Evolutionary conservation across 2,888 invertebrate genomes (phyloP).

Genomic region (Scelioninae gen. 2): DNA sequence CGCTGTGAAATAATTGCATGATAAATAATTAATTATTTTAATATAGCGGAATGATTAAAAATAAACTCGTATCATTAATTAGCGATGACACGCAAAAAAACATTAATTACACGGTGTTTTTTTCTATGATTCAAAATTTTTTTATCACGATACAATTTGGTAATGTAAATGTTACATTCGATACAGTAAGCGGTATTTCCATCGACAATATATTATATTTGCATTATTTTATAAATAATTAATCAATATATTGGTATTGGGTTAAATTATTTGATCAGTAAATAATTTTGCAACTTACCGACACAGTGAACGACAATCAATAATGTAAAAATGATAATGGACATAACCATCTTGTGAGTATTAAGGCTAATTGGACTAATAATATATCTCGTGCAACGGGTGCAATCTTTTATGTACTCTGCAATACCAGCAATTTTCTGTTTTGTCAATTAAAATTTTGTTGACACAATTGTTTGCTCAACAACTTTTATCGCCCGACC

Average conservation of each 20-base stretch:
- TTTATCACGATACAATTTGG: too few species aligned
- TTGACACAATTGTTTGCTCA: neutral
- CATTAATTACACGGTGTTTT: too few species aligned
- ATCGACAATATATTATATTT: too few species aligned
- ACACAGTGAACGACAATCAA: neutral
- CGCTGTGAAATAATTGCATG: neutral
- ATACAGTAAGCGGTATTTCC: too few species aligned
- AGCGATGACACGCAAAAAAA: too few species aligned
- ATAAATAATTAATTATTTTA: neutral
- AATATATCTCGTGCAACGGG: neutral
- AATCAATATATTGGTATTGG: neutral
- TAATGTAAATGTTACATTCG: too few species aligned
- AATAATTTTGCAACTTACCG: neutral
- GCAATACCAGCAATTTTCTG: neutral
- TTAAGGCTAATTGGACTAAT: neutral
- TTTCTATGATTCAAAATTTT: too few species aligned
- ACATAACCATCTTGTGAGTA: neutral
- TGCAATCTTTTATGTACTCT: neutral
- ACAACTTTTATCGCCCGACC: neutral
- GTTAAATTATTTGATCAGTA: neutral
- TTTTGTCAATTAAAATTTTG: neutral
- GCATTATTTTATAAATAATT: neutral
- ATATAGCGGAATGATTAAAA: too few species aligned
- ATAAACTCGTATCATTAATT: too few species aligned
- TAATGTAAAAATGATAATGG: neutral